Conservation (phyloP, 2,888 invertebrate genomes). For the Ctena decussata region DNA sequence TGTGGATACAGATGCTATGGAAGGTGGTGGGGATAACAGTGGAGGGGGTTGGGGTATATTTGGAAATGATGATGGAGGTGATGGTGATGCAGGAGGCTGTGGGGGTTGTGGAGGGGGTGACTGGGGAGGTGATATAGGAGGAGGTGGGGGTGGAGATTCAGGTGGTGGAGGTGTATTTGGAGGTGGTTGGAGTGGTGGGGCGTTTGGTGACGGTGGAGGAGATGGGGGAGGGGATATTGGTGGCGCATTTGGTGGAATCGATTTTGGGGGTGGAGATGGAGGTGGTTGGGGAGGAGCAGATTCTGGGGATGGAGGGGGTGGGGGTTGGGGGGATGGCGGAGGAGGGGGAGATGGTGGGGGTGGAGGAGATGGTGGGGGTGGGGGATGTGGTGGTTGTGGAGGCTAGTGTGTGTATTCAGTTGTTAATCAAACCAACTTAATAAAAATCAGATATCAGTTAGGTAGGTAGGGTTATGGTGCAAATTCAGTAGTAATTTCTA, state of each 20-base stretch:
- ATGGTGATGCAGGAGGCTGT: constrained; percentile 28
- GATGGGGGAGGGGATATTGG: constrained; percentile 50
- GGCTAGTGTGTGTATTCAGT: too few relatives aligned
- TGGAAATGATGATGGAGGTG: constrained; percentile 14
- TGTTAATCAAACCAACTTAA: too few relatives aligned
- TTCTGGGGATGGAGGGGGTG: constrained; percentile 28
- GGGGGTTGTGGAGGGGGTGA: constrained; percentile 55
- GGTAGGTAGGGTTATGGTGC: too few relatives aligned
- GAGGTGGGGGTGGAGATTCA: constrained; percentile 42
- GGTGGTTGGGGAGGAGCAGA: constrained; percentile 18
- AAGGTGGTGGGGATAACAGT: constrained; percentile 55
- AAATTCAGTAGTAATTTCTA: too few relatives aligned
- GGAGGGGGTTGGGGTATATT: constrained; percentile 5
- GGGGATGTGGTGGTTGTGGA: constrained; percentile 31
- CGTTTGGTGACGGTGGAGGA: constrained; percentile 19
- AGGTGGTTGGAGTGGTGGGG: constrained; percentile 29
- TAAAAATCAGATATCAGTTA: too few relatives aligned
- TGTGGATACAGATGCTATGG: constrained; percentile 66
- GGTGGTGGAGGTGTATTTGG: constrained; percentile 45
- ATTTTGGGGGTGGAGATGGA: constrained; percentile 13
- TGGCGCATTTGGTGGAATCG: constrained; percentile 31
- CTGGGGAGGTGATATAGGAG: constrained; percentile 62
- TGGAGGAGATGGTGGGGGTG: constrained; percentile 45
- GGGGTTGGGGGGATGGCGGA: constrained; percentile 33
- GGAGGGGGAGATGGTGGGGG: constrained; percentile 45